Evolutionary conservation across 2,888 invertebrate species (phyloP), one percentile per base, ranked within the genome.

Genomic region (Tipula confusa): DNA sequence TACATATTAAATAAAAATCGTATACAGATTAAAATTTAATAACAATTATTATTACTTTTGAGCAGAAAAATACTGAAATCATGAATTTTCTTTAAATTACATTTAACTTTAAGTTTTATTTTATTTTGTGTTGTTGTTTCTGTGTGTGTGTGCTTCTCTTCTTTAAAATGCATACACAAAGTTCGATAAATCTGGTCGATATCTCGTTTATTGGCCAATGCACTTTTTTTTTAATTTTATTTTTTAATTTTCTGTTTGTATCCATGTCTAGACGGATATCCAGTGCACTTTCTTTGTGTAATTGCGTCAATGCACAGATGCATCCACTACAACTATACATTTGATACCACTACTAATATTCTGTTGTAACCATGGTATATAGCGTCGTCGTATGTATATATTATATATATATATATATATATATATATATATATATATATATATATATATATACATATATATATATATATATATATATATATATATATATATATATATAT

Each of bases 201-300:
- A 80, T 80, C 80, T 80, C 80, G 80, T 80, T 80, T 80, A 80
- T 80, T 80, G 80, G 80, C 80, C 80, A 80, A 80, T 80, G 80
- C 80, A 80, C 80, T 80, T 80, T 64, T 64, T 64, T 43, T 43
- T 33, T 33, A 33, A 43, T 36, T 36, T 36, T 6, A 36, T 43
- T 43, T 43, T 43, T 64, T 24, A n/a, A 64, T 64, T 64, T 80
- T 80, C 80, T 80, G 80, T 80, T 80, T 80, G 80, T 80, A 29
- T 80, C 80, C 80, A 80, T 80, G 80, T 80, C 80, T 80, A 80
- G 80, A 80, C 80, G 80, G 80, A 80, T 80, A 80, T 80, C 80
- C 80, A 80, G 80, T 80, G 29, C 80, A 80, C 31, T 80, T 31
- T 80, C 80, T 80, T 80, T 80, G 80, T 80, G 31, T 29, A 80